Evolutionary conservation across 64 coral and sea anemone genomes (phyloP), one percentile per base, ranked within the genome.

Genomic region (Orbicella faveolata): DNA sequence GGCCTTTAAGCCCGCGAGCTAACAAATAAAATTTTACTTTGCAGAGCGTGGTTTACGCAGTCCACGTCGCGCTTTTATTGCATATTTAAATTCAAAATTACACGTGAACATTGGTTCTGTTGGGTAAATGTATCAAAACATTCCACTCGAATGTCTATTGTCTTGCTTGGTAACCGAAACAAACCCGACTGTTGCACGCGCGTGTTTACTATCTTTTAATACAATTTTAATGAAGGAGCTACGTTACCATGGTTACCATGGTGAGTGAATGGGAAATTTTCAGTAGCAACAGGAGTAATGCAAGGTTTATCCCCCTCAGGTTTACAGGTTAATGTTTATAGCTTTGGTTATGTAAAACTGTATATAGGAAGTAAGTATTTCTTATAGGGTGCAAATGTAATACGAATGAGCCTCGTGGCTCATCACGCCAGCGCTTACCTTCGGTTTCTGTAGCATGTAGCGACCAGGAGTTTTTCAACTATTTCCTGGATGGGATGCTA

Each of bases 61-160:
- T 85, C 82, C 82, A 85, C 82, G 82, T 83, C 11, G 80, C 34
- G 1, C 14, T 52, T 33, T 70, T 19, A 16, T 85, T 51, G 23
- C 39, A 21, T 26, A 73, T 85, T 85, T 85, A 85, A 85, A 85
- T 72, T 85, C 64, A 85, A 85, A 85, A 85, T 72, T 72, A 85
- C 82, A 85, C 82, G 64, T 85, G 82, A 84, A 69, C 81, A 84
- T 68, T 36, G 21, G 70, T 81, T 52, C 18, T 48, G 44, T 78
- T 21, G 35, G 36, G 21, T 73, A 7, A 41, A 41, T 68, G 63
- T 41, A 20, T 41, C 33, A 67, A 67, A 44, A 67, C 81, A 83
- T 83, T 83, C 82, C n/a, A 73, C 20, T 3, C 20, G 16, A 37
- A 85, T 41, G 21, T 39, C 65, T 72, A 26, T 16, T 65, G 53